Base-by-base conservation (phyloP, 2,888 invertebrate genomes). In the Acheta domesticus region DNA sequence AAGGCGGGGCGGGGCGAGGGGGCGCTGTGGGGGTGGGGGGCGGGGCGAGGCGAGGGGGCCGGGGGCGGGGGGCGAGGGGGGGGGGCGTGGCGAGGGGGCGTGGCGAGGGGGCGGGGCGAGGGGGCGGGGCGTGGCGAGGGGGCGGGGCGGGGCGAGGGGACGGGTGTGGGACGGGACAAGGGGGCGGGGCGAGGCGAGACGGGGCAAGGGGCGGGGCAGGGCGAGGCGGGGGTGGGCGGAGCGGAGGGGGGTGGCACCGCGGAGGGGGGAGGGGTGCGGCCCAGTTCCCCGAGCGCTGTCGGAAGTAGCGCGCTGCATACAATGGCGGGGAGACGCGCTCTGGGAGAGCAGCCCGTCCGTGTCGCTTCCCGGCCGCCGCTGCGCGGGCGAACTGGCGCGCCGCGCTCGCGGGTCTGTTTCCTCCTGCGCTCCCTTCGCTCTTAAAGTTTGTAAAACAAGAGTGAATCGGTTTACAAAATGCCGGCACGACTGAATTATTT, bases 251-350 rank as follows among this genome's bases (percentile, higher is more conserved):
- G 19, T 0, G 12, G 2, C n/a, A n/a, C n/a, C n/a, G n/a, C n/a
- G 16, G 62, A 12, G 19, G 62, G 12, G 62, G 2, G 62, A 50
- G 19, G 4, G 5, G 19, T 16, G 62, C 62, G 16, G 62, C 62
- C 62, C 62, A 62, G 62, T 62, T 62, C 62, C 62, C 62, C 62
- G 62, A 62, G 62, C n/a, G 62, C 62, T n/a, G 62, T 19, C n/a
- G 62, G 62, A 62, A 62, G 62, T 62, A 8, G 62, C 62, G 62
- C 62, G n/a, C 62, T 3, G 62, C 62, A 62, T n/a, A 62, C 62
- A 62, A 62, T 62, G 62, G 62, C 36, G 36, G 36, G 8, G 8
- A 36, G 36, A 4, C 36, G 8, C 62, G 14, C 62, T n/a, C 62
- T 62, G 62, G 62, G 62, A 62, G 62, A 62, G 62, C 62, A 62